Conservation (phyloP, 2,888 invertebrate genomes). For the Ceramica pisi region DNA sequence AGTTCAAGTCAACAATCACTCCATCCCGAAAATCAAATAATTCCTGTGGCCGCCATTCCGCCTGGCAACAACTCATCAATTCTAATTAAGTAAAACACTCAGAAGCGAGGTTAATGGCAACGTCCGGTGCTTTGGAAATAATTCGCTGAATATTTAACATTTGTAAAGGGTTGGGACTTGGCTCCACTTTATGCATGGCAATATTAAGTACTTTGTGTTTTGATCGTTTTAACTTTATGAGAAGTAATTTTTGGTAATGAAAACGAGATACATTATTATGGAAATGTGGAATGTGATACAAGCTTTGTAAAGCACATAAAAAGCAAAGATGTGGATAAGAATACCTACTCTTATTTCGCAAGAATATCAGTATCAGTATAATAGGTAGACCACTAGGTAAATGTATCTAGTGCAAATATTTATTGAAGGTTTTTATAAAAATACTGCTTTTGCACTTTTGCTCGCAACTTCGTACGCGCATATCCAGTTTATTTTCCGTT, state of each 20-base stretch:
- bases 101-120: slow-evolving; percentile 30
- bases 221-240: neutral
- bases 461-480: too few relatives aligned
- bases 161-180: slow-evolving; percentile 29
- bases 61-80: slow-evolving; percentile 48
- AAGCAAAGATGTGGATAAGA: neutral
- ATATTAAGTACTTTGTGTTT: slow-evolving; percentile 13
- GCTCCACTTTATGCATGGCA: slow-evolving; percentile 2
- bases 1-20: slow-evolving; percentile 28
- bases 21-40: slow-evolving; percentile 24
- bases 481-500: too few relatives aligned
- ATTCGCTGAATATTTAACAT: slow-evolving; percentile 59
- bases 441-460: too few relatives aligned
- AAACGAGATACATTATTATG: neutral
- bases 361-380: too few relatives aligned
- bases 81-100: slow-evolving; percentile 56
- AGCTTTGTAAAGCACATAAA: neutral
- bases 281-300: too few relatives aligned
- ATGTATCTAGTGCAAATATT: too few relatives aligned
- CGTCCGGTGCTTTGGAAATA: slow-evolving; percentile 33
- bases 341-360: too few relatives aligned
- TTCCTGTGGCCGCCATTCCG: neutral
- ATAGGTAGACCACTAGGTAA: too few relatives aligned
- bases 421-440: too few relatives aligned
- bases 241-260: neutral